Evolutionary conservation across 2,888 invertebrate species (phyloP).

Genomic region (Oxycera nigricornis): DNA sequence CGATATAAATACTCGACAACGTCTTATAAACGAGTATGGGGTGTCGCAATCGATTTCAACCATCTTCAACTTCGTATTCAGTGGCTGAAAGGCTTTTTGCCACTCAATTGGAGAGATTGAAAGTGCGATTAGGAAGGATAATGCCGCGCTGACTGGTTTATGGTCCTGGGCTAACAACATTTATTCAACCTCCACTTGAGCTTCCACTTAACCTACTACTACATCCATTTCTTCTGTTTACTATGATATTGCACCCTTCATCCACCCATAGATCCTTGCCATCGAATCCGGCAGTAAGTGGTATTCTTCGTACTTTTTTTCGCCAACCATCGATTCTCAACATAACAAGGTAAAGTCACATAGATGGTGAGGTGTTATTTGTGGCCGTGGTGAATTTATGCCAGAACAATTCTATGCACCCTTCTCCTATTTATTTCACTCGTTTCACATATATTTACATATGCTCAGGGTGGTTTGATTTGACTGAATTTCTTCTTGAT

Average conservation of each 20-base stretch:
- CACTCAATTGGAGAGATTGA: slow-evolving; percentile 40
- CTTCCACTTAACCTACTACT: slow-evolving; percentile 32
- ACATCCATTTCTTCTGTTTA: too few species aligned
- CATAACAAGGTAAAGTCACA: too few species aligned
- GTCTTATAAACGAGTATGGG: too few species aligned
- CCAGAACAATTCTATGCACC: background rate
- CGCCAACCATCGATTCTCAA: background rate
- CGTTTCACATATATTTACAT: background rate
- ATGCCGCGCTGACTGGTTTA: slow-evolving; percentile 39
- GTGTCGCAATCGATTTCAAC: slow-evolving; percentile 28
- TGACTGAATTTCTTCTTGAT: background rate
- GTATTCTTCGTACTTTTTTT: background rate
- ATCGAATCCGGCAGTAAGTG: background rate
- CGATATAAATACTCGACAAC: slow-evolving; percentile 27
- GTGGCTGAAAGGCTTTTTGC: slow-evolving; percentile 38
- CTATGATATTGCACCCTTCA: background rate
- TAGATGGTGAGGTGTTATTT: background rate
- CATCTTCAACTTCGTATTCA: slow-evolving; percentile 23
- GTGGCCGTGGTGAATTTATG: background rate
- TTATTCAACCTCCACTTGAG: slow-evolving; percentile 32
- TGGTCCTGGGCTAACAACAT: slow-evolving; percentile 35
- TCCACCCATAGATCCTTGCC: background rate
- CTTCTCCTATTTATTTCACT: background rate
- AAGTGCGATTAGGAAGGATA: slow-evolving; percentile 39
- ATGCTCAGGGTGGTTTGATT: background rate